Percentiles rank a stretch among this genome's conserved stretches.
These are phyloP conservation scores for Epistrophella euchroma DNA, from an alignment of 2,888 invertebrate genomes.

Conservation along the genomic window DNA sequence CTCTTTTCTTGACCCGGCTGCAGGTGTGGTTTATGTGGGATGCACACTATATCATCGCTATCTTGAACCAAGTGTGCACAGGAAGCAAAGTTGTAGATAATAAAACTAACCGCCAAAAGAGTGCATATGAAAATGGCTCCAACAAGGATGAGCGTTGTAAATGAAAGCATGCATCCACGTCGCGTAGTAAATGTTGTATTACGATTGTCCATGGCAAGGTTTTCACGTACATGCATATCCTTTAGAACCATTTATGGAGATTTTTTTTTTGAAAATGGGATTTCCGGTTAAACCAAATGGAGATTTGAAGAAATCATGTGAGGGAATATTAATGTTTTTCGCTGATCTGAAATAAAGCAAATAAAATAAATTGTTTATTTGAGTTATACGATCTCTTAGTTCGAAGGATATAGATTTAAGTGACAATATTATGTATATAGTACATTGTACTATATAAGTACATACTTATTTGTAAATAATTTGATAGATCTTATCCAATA, in stretches of 20 bases:
- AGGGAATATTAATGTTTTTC: conserved; percentile 32
- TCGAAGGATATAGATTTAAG: no score
- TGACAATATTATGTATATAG: no score
- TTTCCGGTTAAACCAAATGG: conserved; percentile 39
- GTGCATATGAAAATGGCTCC: conserved; percentile 87
- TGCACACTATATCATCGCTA: conserved; percentile 80
- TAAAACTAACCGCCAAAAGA: conserved; percentile 88
- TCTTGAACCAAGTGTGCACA: conserved; percentile 84
- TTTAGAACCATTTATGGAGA: conserved; percentile 79
- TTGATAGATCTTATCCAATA: no score
- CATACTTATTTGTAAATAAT: no score
- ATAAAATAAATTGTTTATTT: conserved; percentile 1
- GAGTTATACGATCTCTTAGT: neutral
- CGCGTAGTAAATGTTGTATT: conserved; percentile 78
- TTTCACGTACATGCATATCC: conserved; percentile 81
- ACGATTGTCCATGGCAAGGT: conserved; percentile 74
- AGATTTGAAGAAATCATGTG: conserved; percentile 58
- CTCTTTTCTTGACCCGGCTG: conserved; percentile 68
- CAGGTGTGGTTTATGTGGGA: conserved; percentile 77
- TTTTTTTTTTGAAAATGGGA: conserved; percentile 31
- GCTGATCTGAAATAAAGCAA: conserved; percentile 40
- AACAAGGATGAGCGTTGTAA: conserved; percentile 87
- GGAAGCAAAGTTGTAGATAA: conserved; percentile 91
- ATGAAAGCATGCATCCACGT: conserved; percentile 87
- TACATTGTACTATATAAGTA: no score